These are phyloP conservation scores for Cyphomyrus discorhynchus DNA, from an alignment of 2,113 vertebrate species.

Conservation along the genomic window DNA sequence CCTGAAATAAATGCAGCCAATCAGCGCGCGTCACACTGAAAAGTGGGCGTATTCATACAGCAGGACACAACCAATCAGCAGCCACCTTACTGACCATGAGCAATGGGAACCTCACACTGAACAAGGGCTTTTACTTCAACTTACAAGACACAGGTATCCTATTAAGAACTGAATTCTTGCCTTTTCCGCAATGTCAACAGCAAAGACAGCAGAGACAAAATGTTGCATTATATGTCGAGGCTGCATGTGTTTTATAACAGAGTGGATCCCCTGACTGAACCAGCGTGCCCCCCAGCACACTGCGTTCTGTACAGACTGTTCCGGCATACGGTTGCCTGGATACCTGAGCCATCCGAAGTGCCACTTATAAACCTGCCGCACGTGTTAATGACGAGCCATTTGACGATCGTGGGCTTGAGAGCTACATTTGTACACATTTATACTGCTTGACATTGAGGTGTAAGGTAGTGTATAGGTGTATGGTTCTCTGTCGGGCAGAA, in stretches of 20 bases:
- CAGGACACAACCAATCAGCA: not conserved
- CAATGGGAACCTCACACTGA: not conserved
- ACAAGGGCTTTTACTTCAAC: not conserved
- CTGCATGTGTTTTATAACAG: not conserved
- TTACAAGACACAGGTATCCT: not conserved
- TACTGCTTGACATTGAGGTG: not conserved
- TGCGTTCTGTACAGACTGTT: not conserved
- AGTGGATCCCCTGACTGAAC: not conserved
- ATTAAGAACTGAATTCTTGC: not conserved
- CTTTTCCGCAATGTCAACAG: not conserved
- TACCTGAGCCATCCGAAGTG: not conserved
- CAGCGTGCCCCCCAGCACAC: not conserved
- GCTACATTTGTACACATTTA: not conserved
- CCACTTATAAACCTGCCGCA: not conserved
- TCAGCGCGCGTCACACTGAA: not conserved
- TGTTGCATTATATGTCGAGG: not conserved
- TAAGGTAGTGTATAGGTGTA: not conserved
- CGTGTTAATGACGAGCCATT: not conserved
- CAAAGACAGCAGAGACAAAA: not conserved
- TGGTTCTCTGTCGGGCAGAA: not conserved
- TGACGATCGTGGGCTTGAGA: not conserved
- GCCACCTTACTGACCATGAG: not conserved
- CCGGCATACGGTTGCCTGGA: not conserved
- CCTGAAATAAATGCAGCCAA: conserved; percentile 58
- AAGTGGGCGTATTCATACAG: no score